phyloP scores from a whole-genome alignment of 2,888 invertebrate species.

The Merodon equestris region DNA sequence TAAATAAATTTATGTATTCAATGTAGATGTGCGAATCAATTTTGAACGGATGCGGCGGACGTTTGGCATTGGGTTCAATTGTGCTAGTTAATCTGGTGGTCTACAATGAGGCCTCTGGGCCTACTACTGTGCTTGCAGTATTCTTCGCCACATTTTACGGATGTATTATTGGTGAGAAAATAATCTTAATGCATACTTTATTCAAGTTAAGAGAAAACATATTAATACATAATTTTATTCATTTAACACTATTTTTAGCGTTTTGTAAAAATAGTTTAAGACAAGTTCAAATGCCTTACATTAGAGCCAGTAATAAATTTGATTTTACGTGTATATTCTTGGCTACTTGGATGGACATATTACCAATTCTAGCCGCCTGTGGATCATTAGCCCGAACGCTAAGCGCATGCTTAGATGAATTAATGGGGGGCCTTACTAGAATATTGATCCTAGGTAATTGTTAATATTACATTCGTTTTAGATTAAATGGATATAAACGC shows the following conservation, averaged over 20 bases:
- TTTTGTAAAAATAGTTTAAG: constrained; percentile 77
- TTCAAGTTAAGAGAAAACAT: too few relatives aligned
- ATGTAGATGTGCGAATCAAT: constrained; percentile 73
- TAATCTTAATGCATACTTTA: too few relatives aligned
- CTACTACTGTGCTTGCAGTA: constrained; percentile 75
- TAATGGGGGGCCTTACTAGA: constrained; percentile 80
- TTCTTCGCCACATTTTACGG: constrained; percentile 76
- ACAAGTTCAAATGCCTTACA: constrained; percentile 78
- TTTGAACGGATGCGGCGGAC: constrained; percentile 76
- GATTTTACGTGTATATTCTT: constrained; percentile 79
- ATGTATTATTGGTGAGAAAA: constrained; percentile 76
- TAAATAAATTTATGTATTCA: too few relatives aligned
- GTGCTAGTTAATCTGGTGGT: constrained; percentile 76
- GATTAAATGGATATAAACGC: not conserved
- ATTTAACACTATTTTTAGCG: constrained; percentile 71
- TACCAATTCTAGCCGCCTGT: constrained; percentile 80
- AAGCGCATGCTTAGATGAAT: constrained; percentile 81
- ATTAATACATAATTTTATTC: constrained; percentile 1
- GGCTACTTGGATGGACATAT: constrained; percentile 80
- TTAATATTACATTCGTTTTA: not conserved
- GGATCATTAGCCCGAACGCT: constrained; percentile 81
- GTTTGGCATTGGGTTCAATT: constrained; percentile 77
- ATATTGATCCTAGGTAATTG: constrained; percentile 80
- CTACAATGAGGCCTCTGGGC: constrained; percentile 77
- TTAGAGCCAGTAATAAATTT: constrained; percentile 78